Evolutionary conservation across 2,797 vertebrate genomes (phyloP).

Genomic region (Cynodonichthys magdalenae): DNA sequence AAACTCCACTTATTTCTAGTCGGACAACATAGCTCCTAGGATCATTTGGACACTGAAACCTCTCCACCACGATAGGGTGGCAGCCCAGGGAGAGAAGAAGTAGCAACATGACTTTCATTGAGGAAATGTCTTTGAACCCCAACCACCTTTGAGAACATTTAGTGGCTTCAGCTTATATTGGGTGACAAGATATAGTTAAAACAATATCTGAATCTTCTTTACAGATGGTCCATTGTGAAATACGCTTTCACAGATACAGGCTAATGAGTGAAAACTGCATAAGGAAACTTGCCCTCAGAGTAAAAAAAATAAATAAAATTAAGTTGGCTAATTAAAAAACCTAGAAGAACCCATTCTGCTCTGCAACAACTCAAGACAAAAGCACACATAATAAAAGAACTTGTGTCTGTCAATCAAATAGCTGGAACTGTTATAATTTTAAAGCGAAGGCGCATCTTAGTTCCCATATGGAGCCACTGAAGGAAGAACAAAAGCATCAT

Average conservation of each 20-base stretch:
- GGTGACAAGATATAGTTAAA: background rate
- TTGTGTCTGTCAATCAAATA: slow-evolving; percentile 69
- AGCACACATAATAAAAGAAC: slow-evolving; percentile 50
- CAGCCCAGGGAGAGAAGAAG: too few relatives aligned
- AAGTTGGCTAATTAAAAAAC: slow-evolving; percentile 66
- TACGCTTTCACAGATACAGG: background rate
- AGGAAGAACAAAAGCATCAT: slow-evolving; percentile 67
- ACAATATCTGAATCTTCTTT: slow-evolving; percentile 8
- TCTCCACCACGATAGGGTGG: too few relatives aligned
- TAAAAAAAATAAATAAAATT: slow-evolving; percentile 31
- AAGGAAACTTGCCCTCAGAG: slow-evolving; percentile 20
- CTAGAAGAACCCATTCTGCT: slow-evolving; percentile 47
- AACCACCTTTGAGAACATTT: slow-evolving; percentile 29
- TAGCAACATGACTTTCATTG: slow-evolving; percentile 34
- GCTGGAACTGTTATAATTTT: slow-evolving; percentile 57
- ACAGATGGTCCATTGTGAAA: slow-evolving; percentile 34
- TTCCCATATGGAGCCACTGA: slow-evolving; percentile 65
- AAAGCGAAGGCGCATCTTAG: slow-evolving; percentile 63
- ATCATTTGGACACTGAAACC: too few relatives aligned
- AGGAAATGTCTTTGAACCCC: slow-evolving; percentile 44
- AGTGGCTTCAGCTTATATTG: slow-evolving; percentile 12
- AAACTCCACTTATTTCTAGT: too few relatives aligned
- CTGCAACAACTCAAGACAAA: slow-evolving; percentile 44
- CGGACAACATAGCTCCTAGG: too few relatives aligned
- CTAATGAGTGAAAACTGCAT: slow-evolving; percentile 5